These are phyloP conservation scores for Psococerastis gibbosa DNA, from an alignment of 2,888 invertebrate genomes.

Conservation along the genomic window DNA sequence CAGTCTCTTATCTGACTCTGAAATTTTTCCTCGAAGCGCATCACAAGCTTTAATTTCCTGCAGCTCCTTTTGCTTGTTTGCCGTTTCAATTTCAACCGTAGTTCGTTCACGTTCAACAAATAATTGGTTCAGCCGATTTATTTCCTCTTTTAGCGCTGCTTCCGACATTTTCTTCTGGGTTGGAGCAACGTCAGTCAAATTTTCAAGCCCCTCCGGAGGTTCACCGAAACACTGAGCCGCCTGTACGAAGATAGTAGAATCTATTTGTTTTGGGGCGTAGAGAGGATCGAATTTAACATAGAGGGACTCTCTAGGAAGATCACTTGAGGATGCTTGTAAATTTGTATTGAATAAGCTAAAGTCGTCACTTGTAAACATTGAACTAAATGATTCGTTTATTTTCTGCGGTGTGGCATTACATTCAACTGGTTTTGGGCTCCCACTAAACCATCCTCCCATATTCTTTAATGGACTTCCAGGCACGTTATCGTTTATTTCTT, in stretches of 20 bases:
- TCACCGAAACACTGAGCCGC: not conserved
- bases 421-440: not conserved
- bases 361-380: no score
- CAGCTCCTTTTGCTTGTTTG: not conserved
- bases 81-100: no score
- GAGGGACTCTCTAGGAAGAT: not conserved
- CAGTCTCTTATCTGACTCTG: not conserved
- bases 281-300: not conserved
- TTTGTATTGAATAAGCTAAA: not conserved
- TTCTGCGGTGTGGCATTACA: no score
- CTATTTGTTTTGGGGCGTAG: not conserved
- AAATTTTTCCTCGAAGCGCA: not conserved
- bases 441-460: not conserved
- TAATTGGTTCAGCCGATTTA: not conserved
- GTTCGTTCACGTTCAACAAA: no score
- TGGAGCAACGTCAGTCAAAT: not conserved
- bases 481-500: not conserved
- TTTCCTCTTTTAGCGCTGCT: not conserved
- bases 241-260: not conserved
- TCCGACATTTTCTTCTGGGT: not conserved
- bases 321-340: not conserved
- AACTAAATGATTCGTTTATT: not conserved
- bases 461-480: not conserved
- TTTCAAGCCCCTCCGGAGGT: not conserved
- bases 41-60: not conserved